Conservation (phyloP, 2,113 vertebrate genomes). For the Protobothrops mucrosquamatus region DNA sequence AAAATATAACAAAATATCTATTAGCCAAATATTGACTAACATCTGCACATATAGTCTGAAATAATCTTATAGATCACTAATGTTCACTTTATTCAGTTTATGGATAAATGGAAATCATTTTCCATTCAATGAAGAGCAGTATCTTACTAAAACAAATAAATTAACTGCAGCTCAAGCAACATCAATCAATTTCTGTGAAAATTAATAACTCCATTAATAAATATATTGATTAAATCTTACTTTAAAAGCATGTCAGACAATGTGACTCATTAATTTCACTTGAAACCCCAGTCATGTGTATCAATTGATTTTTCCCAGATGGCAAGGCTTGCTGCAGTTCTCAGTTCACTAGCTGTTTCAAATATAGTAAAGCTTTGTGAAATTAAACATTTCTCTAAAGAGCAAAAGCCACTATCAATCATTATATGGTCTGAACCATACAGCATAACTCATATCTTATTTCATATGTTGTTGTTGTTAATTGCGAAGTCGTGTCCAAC, state of each 20-base stretch:
- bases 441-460: neutral
- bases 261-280: conserved; percentile 61
- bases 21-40: conserved; percentile 20
- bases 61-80: neutral
- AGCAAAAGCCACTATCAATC: neutral
- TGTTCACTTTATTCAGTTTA: conserved; percentile 33
- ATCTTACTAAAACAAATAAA: conserved; percentile 38
- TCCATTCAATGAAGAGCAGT: neutral
- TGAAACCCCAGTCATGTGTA: conserved; percentile 53
- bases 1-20: conserved; percentile 21
- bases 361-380: conserved; percentile 3
- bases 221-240: conserved; percentile 51
- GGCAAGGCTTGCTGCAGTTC: conserved; percentile 30
- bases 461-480: too few relatives aligned
- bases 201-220: conserved; percentile 65
- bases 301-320: conserved; percentile 45
- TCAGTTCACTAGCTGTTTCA: conserved; percentile 38
- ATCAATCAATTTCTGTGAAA: conserved; percentile 54
- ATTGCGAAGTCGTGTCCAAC: too few relatives aligned
- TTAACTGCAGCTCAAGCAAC: conserved; percentile 47
- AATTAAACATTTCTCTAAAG: conserved; percentile 15
- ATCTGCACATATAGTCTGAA: conserved; percentile 19
- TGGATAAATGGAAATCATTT: conserved; percentile 17
- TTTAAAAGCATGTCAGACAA: conserved; percentile 61
- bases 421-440: neutral